phyloP scores from a whole-genome alignment of 2,888 invertebrate species.

The Tachina fera region DNA sequence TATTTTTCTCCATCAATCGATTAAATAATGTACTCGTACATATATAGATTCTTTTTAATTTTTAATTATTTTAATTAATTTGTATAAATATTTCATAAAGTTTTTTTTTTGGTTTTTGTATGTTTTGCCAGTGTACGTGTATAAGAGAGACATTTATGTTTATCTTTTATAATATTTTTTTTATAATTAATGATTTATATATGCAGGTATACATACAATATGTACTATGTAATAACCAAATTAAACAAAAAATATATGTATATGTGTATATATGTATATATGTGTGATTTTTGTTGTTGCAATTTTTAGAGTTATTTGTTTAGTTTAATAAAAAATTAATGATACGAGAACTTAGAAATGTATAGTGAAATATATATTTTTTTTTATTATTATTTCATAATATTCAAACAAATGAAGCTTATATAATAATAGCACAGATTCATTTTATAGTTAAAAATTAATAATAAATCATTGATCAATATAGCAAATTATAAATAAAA shows the following conservation, averaged over 20 bases:
- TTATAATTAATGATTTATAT: slow-evolving; percentile 22
- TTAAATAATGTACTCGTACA: slow-evolving; percentile 52
- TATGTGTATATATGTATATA: slow-evolving; percentile 25
- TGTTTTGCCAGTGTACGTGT: slow-evolving; percentile 61
- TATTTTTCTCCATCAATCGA: slow-evolving; percentile 59
- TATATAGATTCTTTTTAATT: slow-evolving; percentile 39
- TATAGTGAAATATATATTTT: slow-evolving; percentile 1
- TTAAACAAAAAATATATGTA: slow-evolving; percentile 15
- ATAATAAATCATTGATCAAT: not conserved
- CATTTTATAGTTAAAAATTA: slow-evolving; percentile 31
- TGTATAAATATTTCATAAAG: slow-evolving; percentile 63
- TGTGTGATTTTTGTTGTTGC: not conserved
- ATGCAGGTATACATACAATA: not conserved
- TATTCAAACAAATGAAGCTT: slow-evolving; percentile 47
- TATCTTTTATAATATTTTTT: slow-evolving; percentile 33
- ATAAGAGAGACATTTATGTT: slow-evolving; percentile 60
- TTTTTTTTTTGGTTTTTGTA: slow-evolving; percentile 28
- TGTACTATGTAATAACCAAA: slow-evolving; percentile 8
- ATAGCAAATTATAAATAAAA: not conserved
- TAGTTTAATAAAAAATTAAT: slow-evolving; percentile 42
- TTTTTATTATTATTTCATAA: slow-evolving; percentile 2
- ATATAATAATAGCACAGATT: slow-evolving; percentile 69
- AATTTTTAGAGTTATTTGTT: slow-evolving; percentile 20
- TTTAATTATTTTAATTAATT: slow-evolving; percentile 38
- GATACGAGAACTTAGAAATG: slow-evolving; percentile 30